Conservation (phyloP, 2,888 invertebrate genomes). For the Phragmatobia fuliginosa region DNA sequence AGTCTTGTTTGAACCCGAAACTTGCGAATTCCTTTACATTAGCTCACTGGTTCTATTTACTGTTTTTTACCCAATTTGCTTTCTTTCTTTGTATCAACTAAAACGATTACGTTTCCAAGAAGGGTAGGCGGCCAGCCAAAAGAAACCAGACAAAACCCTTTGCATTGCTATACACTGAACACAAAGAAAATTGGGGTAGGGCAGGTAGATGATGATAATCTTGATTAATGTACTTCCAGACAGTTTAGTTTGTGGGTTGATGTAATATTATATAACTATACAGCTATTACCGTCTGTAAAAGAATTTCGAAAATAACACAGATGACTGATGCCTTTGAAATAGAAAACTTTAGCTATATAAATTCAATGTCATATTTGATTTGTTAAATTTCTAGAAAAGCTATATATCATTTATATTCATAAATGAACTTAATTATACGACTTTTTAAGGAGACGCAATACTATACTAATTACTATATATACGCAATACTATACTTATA, state of each 20-base stretch:
- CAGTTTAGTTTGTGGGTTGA: not conserved
- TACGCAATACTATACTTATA: too few species aligned
- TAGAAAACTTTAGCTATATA: not conserved
- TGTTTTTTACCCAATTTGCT: not conserved
- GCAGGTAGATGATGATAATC: slow-evolving; percentile 2
- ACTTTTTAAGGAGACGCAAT: too few species aligned
- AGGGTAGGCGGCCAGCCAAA: not conserved
- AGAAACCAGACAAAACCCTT: not conserved
- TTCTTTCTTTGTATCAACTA: not conserved
- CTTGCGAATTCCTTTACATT: not conserved
- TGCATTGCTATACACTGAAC: not conserved
- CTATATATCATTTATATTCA: not conserved
- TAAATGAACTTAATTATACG: not conserved
- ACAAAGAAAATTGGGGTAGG: slow-evolving; percentile 1
- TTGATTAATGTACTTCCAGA: slow-evolving; percentile 1
- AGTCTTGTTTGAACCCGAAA: not conserved
- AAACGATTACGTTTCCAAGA: not conserved
- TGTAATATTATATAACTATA: not conserved
- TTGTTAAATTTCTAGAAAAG: not conserved
- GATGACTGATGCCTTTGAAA: not conserved
- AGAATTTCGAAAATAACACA: not conserved
- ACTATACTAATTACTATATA: too few species aligned
- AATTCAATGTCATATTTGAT: not conserved
- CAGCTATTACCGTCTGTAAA: not conserved
- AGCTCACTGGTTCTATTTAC: not conserved